Evolutionary conservation across 2,113 vertebrate genomes (phyloP).

Genomic region (Spheniscus mendiculus): DNA sequence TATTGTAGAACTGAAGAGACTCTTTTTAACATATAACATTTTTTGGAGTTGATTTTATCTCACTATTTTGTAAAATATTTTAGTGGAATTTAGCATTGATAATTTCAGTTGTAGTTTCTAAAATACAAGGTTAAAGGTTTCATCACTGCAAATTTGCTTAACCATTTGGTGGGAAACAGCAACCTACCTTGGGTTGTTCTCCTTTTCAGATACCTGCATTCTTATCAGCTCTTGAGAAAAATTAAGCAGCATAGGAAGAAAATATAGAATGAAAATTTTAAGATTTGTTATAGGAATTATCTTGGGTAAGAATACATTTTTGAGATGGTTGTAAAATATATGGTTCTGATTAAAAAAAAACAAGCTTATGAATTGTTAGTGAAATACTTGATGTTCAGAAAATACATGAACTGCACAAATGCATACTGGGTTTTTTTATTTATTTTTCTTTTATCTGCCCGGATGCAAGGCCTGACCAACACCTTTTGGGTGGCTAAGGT

Average conservation of each 20-base stretch:
- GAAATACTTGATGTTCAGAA: background rate
- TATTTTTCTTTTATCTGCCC: background rate
- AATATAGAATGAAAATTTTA: background rate
- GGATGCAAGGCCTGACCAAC: background rate
- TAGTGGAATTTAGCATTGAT: background rate
- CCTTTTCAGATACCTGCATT: background rate
- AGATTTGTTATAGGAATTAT: background rate
- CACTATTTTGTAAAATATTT: background rate
- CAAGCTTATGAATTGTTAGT: background rate
- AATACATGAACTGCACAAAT: background rate
- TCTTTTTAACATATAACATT: background rate
- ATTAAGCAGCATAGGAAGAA: background rate
- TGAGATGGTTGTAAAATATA: background rate
- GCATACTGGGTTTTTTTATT: background rate
- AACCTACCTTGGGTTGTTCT: accelerated
- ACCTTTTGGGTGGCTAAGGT: background rate
- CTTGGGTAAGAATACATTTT: background rate
- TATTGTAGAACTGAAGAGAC: background rate
- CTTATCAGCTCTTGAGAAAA: background rate
- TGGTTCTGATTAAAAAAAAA: background rate
- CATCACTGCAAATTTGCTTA: background rate
- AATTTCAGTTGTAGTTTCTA: background rate
- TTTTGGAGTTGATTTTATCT: background rate
- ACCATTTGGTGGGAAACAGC: background rate
- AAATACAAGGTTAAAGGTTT: background rate